Percentiles rank a stretch among this genome's conserved stretches.
These are phyloP conservation scores for Camponotus floridanus DNA, from an alignment of 1,140 invertebrate species.

Conservation along the genomic window DNA sequence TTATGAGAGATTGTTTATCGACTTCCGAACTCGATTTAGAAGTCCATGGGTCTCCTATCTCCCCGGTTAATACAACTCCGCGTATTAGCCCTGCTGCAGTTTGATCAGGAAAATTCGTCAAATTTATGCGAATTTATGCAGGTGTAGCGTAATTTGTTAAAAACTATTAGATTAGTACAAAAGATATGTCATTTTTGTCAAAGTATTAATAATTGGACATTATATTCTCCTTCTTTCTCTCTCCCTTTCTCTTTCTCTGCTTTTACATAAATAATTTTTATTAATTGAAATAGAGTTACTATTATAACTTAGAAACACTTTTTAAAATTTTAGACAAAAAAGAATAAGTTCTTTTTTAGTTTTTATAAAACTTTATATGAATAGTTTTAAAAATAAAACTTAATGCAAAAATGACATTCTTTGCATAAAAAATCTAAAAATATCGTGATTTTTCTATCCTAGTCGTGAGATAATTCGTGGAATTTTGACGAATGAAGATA, in stretches of 20 bases:
- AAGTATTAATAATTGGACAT: neutral
- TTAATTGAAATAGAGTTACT: slow-evolving; percentile 3
- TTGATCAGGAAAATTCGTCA: slow-evolving; percentile 41
- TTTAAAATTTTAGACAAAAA: slow-evolving; percentile 1
- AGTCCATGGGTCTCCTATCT: slow-evolving; percentile 85
- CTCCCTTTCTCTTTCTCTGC: too few species aligned
- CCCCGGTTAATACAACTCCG: slow-evolving; percentile 52
- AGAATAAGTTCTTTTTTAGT: neutral
- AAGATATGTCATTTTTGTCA: neutral
- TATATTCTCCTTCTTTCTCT: too few species aligned
- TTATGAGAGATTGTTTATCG: slow-evolving; percentile 87
- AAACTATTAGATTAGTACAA: slow-evolving; percentile 24
- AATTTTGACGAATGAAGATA: slow-evolving; percentile 31
- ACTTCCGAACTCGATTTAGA: slow-evolving; percentile 89
- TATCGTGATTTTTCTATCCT: slow-evolving; percentile 33
- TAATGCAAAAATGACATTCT: neutral
- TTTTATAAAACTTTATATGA: neutral
- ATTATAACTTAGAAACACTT: neutral
- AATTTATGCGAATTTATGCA: neutral
- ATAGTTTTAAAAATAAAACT: neutral
- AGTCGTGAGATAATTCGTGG: slow-evolving; percentile 2
- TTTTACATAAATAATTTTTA: slow-evolving; percentile 5
- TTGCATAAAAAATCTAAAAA: slow-evolving; percentile 30
- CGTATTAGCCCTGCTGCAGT: slow-evolving; percentile 65
- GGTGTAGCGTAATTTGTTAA: slow-evolving; percentile 5